Evolutionary conservation across 2,797 vertebrate genomes (phyloP).

Genomic region (Anas bernieri): DNA sequence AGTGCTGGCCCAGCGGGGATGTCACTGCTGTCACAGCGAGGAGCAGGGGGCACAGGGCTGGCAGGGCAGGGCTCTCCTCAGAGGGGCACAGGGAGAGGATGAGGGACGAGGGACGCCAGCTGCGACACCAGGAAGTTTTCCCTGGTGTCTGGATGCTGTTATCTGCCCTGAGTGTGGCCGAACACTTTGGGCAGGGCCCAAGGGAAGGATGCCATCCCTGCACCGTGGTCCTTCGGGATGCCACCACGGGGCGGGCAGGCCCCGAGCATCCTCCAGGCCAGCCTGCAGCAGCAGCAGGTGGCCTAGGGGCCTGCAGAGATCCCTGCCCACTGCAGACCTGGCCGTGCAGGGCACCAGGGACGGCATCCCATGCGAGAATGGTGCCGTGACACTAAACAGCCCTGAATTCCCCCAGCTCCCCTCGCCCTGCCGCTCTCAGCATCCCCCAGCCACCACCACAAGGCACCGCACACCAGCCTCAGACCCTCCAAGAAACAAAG

Average conservation of each 20-base stretch:
- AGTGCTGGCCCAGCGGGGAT: neutral
- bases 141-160: too few species aligned
- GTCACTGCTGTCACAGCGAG: neutral
- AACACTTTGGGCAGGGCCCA: neutral
- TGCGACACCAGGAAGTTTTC: neutral
- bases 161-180: too few species aligned
- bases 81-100: rapidly evolving
- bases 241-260: neutral
- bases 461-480: rapidly evolving
- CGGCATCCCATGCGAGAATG: rapidly evolving
- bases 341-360: neutral
- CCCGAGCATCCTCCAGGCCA: rapidly evolving
- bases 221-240: neutral
- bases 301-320: neutral
- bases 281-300: neutral
- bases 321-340: neutral
- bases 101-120: neutral
- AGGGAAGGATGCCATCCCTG: neutral
- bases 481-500: neutral
- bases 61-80: neutral
- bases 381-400: neutral
- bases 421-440: neutral
- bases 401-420: neutral
- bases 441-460: neutral
- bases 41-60: neutral